Evolutionary conservation across 2,888 invertebrate genomes (phyloP).

Genomic region (Zaprionus obscuricornis): DNA sequence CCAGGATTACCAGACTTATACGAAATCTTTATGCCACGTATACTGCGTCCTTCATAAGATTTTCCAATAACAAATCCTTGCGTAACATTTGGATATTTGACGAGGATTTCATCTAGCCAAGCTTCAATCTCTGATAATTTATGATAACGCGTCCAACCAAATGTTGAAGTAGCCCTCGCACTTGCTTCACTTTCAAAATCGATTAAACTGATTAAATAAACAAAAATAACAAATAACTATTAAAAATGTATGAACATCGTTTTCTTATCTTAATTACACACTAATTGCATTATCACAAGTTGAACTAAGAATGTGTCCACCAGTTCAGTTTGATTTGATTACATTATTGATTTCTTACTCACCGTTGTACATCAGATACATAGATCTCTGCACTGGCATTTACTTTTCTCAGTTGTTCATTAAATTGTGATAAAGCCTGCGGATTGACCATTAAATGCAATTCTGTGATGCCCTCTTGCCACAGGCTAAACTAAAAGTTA

Average conservation of each 20-base stretch:
- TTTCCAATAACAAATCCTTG: constrained; percentile 84
- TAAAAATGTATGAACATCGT: too few relatives aligned
- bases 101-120: constrained; percentile 85
- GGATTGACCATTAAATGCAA: constrained; percentile 86
- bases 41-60: constrained; percentile 85
- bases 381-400: constrained; percentile 81
- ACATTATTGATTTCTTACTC: constrained; percentile 16
- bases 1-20: constrained; percentile 83
- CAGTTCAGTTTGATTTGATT: neutral
- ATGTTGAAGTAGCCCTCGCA: constrained; percentile 54
- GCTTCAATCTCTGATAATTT: constrained; percentile 85
- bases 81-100: constrained; percentile 84
- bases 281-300: neutral
- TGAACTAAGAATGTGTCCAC: too few relatives aligned
- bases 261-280: too few relatives aligned
- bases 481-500: constrained; percentile 46
- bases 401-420: constrained; percentile 24
- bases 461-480: constrained; percentile 50
- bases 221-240: too few relatives aligned
- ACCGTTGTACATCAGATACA: constrained; percentile 86
- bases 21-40: constrained; percentile 85
- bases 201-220: constrained; percentile 84
- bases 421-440: constrained; percentile 82
- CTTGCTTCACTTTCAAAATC: constrained; percentile 76
- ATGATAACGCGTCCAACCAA: constrained; percentile 86